Evolutionary conservation across 2,113 vertebrate genomes (phyloP).

Genomic region (Peromyscus leucopus): DNA sequence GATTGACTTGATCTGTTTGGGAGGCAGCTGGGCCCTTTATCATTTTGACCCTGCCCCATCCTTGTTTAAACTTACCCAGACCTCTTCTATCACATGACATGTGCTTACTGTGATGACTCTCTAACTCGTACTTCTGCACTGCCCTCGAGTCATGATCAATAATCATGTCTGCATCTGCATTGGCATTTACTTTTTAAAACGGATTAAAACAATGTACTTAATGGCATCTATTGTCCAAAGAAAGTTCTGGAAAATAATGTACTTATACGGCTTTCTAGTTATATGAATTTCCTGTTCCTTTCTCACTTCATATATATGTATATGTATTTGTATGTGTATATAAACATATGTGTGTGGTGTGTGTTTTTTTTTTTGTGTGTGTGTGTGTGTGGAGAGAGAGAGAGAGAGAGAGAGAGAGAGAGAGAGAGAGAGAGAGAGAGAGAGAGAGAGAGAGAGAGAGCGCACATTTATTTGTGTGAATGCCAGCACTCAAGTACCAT

Average conservation of each 20-base stretch:
- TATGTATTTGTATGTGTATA: not conserved
- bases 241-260: not conserved
- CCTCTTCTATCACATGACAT: too few relatives aligned
- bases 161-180: not conserved
- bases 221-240: not conserved
- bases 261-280: not conserved
- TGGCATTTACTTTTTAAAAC: not conserved
- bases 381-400: not conserved
- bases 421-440: not conserved
- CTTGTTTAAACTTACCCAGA: not conserved
- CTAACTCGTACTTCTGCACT: not conserved
- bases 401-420: too few relatives aligned
- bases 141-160: too few relatives aligned
- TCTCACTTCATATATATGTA: too few relatives aligned
- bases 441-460: not conserved
- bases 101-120: not conserved
- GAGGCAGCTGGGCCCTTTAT: too few relatives aligned
- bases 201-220: not conserved
- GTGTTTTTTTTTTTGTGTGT: not conserved
- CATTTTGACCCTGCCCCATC: not conserved
- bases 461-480: not conserved
- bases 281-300: not conserved
- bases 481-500: not conserved
- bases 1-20: too few relatives aligned
- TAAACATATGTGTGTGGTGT: not conserved